Conservation (phyloP, 2,797 vertebrate genomes). For the Notolepis coatsorum region DNA sequence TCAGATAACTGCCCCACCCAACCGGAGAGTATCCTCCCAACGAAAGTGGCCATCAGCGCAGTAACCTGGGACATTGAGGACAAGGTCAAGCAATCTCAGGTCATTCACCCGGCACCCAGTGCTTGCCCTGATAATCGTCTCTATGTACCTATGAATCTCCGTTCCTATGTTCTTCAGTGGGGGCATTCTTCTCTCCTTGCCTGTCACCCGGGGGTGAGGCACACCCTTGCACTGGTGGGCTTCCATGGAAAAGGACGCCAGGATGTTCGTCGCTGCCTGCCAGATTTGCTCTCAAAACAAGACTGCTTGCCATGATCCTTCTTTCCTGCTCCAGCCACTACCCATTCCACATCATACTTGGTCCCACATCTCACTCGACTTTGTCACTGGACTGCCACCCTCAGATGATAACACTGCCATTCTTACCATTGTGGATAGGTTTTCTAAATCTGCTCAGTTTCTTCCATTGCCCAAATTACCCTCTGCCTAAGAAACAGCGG, state of each 20-base stretch:
- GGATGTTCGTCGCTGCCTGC: neutral
- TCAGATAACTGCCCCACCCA: no score
- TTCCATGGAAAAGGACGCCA: neutral
- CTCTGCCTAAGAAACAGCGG: neutral
- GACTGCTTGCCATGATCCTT: neutral
- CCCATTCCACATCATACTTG: neutral
- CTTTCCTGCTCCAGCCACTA: neutral
- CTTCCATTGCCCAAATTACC: neutral
- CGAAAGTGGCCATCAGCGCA: neutral
- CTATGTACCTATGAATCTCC: neutral
- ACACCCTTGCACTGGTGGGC: neutral
- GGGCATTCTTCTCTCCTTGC: neutral
- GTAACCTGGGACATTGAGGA: neutral
- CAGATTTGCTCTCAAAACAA: neutral
- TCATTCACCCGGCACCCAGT: neutral
- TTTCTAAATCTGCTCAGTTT: conserved; percentile 1
- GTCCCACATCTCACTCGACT: neutral
- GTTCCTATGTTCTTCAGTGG: neutral
- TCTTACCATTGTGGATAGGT: neutral
- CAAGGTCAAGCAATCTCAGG: neutral
- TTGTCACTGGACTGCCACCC: neutral
- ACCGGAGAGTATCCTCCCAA: neutral
- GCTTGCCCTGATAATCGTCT: neutral
- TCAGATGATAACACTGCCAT: neutral
- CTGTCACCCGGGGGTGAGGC: neutral